A percentile compares a stretch with the other conserved stretches of the same genome.
These are phyloP conservation scores for Agapornis roseicollis DNA, from an alignment of 2,113 vertebrate genomes.

Conservation along the genomic window DNA sequence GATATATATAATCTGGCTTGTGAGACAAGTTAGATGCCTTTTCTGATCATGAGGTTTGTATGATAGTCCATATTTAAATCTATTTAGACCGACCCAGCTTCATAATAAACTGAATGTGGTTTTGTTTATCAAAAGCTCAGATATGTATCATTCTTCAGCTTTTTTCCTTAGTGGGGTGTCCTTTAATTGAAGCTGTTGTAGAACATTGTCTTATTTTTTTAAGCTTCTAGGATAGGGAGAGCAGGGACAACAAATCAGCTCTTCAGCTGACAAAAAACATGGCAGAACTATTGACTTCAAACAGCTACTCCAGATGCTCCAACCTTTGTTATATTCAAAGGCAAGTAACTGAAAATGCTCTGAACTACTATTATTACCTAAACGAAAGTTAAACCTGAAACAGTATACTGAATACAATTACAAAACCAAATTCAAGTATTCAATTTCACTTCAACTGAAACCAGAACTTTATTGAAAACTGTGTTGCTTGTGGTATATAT, in stretches of 20 bases:
- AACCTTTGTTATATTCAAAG: not conserved
- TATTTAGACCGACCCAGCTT: not conserved
- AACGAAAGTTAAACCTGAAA: not conserved
- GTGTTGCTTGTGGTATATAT: not conserved
- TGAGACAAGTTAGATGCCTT: not conserved
- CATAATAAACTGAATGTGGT: not conserved
- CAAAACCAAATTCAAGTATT: not conserved
- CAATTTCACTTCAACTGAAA: not conserved
- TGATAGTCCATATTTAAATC: not conserved
- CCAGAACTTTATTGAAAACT: not conserved
- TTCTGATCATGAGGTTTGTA: not conserved
- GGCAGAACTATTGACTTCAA: not conserved
- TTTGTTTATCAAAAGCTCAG: not conserved
- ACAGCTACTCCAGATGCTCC: not conserved
- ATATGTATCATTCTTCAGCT: not conserved
- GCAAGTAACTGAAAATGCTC: not conserved
- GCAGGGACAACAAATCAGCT: not conserved
- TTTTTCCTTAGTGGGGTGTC: not conserved
- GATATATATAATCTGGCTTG: not conserved
- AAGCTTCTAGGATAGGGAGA: not conserved
- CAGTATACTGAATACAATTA: not conserved
- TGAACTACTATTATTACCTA: not conserved
- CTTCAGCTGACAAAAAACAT: not conserved
- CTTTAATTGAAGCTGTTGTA: slow-evolving; percentile 1
- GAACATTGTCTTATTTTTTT: not conserved